Evolutionary conservation across 2,113 vertebrate genomes (phyloP), one percentile per base, ranked within the genome.

Genomic region (Phylloscopus whistleri): DNA sequence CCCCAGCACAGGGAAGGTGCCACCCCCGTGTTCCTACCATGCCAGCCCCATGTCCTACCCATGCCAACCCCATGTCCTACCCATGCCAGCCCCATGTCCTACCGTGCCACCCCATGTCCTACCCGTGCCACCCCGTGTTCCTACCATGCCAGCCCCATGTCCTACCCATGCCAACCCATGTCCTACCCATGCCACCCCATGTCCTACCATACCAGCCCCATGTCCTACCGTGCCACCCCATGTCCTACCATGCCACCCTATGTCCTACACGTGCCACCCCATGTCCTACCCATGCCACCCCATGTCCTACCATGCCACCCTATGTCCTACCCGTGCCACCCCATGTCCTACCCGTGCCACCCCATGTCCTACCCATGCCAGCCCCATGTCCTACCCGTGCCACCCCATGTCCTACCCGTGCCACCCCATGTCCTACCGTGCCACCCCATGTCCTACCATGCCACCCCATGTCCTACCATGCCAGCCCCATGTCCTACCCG

Each of bases 281-380:
- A 16, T 19, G 2, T 26, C 58, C 59, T 63, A 43, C 6, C 24
- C 17, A 98, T 97, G 44, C 97, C 91, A n/a, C n/a, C n/a, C n/a
- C n/a, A n/a, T n/a, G n/a, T n/a, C n/a, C n/a, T n/a, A n/a, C n/a
- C n/a, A n/a, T 43, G 43, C 43, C 43, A 43, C 41, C 43, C 28
- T 17, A 16, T 19, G 2, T 26, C 58, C 59, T 63, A 43, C 6
- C 24, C 17, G 98, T 97, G 44, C 97, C 91, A 16, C 43, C 43
- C 43, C 43, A 7, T 43, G 43, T 43, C 43, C 43, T 43, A 43
- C 14, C 16, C 14, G 21, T 58, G 64, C 33, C 90, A 28, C 7
- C 17, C 10, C 44, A 4, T 44, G 43, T 43, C 43, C 43, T 43
- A 16, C 18, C 95, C n/a, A 52, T 95, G 62, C 30, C 87, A 20